phyloP scores from a whole-genome alignment of 2,113 vertebrate species.

The Myocastor coypus region DNA sequence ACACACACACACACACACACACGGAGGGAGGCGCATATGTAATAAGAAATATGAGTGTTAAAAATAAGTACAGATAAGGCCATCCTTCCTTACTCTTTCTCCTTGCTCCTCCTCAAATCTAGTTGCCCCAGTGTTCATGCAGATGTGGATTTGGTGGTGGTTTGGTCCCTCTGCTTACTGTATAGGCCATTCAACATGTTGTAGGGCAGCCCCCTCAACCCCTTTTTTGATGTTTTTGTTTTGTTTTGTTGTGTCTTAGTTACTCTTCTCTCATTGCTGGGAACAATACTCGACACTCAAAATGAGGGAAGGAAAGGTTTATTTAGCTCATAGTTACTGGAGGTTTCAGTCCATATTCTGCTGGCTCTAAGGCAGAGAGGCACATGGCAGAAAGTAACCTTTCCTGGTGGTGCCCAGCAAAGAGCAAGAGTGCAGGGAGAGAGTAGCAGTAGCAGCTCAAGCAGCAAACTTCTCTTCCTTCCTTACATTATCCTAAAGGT shows the following conservation, averaged over 20 bases:
- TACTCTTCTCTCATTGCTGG: no score
- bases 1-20: not conserved
- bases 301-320: no score
- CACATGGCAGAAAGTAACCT: no score
- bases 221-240: not conserved
- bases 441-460: no score
- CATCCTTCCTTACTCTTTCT: not conserved
- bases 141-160: not conserved
- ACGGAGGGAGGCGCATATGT: not conserved
- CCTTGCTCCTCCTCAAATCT: rapidly evolving
- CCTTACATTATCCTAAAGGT: not conserved
- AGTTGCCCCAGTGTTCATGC: not conserved
- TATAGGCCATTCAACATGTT: not conserved
- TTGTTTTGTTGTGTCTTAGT: no score
- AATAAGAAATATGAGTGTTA: not conserved
- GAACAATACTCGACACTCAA: no score
- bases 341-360: no score
- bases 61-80: not conserved
- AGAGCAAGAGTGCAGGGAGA: no score
- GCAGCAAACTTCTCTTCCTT: no score
- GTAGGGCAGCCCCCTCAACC: not conserved
- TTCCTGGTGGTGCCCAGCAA: no score
- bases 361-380: no score
- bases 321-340: no score
- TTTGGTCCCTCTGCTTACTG: not conserved